Conservation (phyloP, 2,113 vertebrate genomes). For the Callipepla californica region DNA sequence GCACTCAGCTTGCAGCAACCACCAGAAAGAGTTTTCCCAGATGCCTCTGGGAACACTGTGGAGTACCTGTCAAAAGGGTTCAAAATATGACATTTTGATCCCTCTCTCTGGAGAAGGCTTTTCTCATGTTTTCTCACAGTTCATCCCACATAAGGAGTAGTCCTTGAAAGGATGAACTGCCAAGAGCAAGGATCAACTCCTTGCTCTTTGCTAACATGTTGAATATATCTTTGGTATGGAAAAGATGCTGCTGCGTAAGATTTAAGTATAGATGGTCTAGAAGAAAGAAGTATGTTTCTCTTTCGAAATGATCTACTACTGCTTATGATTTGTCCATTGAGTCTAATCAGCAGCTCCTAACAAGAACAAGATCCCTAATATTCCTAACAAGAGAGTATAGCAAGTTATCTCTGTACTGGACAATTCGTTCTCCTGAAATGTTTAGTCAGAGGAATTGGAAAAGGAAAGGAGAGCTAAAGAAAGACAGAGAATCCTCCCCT, state of each 20-base stretch:
- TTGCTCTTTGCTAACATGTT: neutral
- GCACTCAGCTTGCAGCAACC: neutral
- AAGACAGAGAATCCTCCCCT: neutral
- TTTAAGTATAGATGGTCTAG: neutral
- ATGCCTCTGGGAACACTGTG: neutral
- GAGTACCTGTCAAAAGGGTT: neutral
- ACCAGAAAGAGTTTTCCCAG: neutral
- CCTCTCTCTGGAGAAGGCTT: rapidly evolving
- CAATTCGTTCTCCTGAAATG: neutral
- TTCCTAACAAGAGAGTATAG: neutral
- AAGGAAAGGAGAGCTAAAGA: neutral
- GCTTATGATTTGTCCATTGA: neutral
- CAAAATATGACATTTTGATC: neutral
- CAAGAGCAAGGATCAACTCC: neutral
- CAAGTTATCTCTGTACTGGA: neutral
- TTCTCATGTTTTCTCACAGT: neutral
- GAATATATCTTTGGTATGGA: neutral
- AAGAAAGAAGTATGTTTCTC: neutral
- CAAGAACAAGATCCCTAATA: neutral
- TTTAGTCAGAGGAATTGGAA: conserved; percentile 14
- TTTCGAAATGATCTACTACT: neutral
- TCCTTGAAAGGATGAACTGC: neutral
- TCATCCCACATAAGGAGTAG: neutral
- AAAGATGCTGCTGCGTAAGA: neutral
- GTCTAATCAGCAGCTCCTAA: neutral